Percentiles rank a stretch among this genome's conserved stretches.
Evolutionary conservation across 2,797 vertebrate genomes (phyloP).

Genomic region (Phaenicophaeus curvirostris): DNA sequence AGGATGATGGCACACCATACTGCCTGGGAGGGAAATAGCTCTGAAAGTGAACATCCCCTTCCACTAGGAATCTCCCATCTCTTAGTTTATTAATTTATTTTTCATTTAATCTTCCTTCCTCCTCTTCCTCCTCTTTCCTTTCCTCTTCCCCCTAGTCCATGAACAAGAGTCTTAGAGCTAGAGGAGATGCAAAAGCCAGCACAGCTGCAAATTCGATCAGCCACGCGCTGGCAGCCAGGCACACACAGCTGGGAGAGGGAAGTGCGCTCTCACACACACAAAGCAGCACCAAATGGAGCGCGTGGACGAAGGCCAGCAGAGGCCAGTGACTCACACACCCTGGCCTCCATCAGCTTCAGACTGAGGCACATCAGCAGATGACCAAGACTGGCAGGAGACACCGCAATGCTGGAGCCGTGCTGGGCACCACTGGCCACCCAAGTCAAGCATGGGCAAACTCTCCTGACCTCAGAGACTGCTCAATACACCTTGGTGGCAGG

Average conservation of each 20-base stretch:
- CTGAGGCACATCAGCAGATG: not conserved
- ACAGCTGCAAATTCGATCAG: constrained; percentile 60
- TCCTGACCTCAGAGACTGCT: not conserved
- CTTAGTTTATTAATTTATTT: not conserved
- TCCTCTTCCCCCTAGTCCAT: not conserved
- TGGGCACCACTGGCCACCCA: not conserved
- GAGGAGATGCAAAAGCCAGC: not conserved
- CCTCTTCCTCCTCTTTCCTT: constrained; percentile 12
- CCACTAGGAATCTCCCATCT: not conserved
- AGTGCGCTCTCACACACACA: constrained; percentile 52
- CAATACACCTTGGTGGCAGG: not conserved
- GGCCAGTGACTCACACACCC: constrained; percentile 16
- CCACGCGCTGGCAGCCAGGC: constrained; percentile 28
- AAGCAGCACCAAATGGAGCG: constrained; percentile 52
- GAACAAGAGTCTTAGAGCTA: constrained; percentile 24
- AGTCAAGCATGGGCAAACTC: not conserved
- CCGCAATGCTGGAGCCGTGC: not conserved
- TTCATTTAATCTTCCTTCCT: not conserved
- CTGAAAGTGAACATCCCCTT: not conserved
- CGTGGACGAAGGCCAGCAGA: constrained; percentile 36
- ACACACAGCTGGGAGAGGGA: constrained; percentile 66
- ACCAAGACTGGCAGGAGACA: not conserved
- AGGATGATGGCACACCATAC: not conserved
- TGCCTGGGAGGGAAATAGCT: not conserved
- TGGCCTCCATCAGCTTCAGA: not conserved